A percentile compares a stretch with the other conserved stretches of the same genome.
Conservation (phyloP, 2,888 invertebrate species). For the Harpalus rufipes region DNA sequence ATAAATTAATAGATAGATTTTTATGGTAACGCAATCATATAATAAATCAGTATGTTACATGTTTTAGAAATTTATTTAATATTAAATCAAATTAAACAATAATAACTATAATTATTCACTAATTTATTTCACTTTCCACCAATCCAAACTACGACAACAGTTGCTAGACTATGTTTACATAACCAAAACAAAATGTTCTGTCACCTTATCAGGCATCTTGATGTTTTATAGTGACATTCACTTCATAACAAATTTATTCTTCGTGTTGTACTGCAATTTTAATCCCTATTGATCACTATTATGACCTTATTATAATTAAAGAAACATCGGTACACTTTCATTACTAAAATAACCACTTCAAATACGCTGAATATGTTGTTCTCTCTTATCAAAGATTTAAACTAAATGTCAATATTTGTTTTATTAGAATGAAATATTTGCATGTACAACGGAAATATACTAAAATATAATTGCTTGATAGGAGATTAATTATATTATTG, state of each 20-base stretch:
- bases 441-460: slow-evolving; percentile 6
- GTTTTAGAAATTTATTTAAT: not conserved
- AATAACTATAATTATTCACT: not conserved
- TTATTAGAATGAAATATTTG: slow-evolving; percentile 28
- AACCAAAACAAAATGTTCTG: not conserved
- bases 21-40: too few relatives aligned
- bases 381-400: slow-evolving; percentile 22
- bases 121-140: too few relatives aligned
- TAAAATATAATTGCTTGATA: not conserved
- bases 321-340: slow-evolving; percentile 5
- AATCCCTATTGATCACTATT: slow-evolving; percentile 44
- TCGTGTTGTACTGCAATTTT: slow-evolving; percentile 33
- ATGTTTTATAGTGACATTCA: slow-evolving; percentile 11
- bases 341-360: slow-evolving; percentile 33
- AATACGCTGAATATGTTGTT: slow-evolving; percentile 23
- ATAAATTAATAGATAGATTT: too few relatives aligned
- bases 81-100: not conserved
- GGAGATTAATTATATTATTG: slow-evolving; percentile 16
- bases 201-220: slow-evolving; percentile 20
- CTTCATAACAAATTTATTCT: not conserved
- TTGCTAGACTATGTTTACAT: not conserved
- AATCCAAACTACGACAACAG: too few relatives aligned
- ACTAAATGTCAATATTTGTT: slow-evolving; percentile 12
- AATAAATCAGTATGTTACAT: slow-evolving; percentile 72
- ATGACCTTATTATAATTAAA: slow-evolving; percentile 43